A percentile compares a stretch with the other conserved stretches of the same genome.
Evolutionary conservation across 2,113 vertebrate species (phyloP).

Genomic region (Oostethus manadensis): DNA sequence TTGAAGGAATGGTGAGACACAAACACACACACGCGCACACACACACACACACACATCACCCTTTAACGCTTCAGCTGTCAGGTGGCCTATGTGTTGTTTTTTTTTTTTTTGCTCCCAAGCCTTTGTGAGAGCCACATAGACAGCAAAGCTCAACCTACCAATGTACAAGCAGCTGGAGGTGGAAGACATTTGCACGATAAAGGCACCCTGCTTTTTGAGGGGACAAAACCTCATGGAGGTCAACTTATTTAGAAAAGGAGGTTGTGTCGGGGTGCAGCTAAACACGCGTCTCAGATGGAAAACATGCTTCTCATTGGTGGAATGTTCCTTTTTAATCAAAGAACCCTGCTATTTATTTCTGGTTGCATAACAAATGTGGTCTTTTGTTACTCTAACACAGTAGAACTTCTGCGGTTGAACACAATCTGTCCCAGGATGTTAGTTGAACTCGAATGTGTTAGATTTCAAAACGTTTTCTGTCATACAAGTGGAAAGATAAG

Average conservation of each 20-base stretch:
- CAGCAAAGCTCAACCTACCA: conserved; percentile 53
- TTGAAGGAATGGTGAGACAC: conserved; percentile 97
- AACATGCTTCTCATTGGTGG: conserved; percentile 47
- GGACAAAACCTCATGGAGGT: conserved; percentile 48
- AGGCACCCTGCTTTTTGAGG: conserved; percentile 67
- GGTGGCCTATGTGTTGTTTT: conserved; percentile 50
- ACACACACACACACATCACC: conserved; percentile 4
- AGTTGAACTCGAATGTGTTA: too few species aligned
- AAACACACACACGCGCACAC: conserved; percentile 13
- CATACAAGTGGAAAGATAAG: too few species aligned
- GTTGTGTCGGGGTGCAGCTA: conserved; percentile 13
- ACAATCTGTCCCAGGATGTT: too few species aligned
- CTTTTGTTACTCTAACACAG: conserved; percentile 54
- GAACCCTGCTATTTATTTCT: conserved; percentile 35
- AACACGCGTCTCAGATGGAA: conserved; percentile 46
- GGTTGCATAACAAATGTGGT: conserved; percentile 50
- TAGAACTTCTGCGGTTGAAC: conserved; percentile 13
- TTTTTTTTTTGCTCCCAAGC: conserved; percentile 28
- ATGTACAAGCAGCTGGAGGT: conserved; percentile 73
- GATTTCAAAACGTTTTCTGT: too few species aligned
- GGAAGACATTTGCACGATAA: conserved; percentile 73
- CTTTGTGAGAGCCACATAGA: conserved; percentile 67
- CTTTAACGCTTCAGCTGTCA: conserved; percentile 57
- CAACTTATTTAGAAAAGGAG: conserved; percentile 37
- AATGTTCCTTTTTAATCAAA: conserved; percentile 37